phyloP scores from a whole-genome alignment of 1,140 invertebrate genomes.

The Aphelinus atriplicis region DNA sequence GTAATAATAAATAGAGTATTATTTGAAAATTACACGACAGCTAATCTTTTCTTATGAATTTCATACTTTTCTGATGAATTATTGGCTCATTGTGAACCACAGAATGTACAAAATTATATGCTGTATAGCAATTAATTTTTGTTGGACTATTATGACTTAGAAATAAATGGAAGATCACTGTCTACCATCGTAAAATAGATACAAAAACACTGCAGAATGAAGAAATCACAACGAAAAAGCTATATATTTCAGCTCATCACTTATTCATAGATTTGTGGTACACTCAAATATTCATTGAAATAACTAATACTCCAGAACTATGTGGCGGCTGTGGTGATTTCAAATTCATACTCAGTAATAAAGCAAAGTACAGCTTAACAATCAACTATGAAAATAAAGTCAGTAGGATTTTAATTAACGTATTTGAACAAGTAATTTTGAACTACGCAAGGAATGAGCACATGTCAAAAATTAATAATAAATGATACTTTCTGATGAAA shows the following conservation, averaged over 20 bases:
- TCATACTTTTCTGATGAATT: constrained; percentile 12
- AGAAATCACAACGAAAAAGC: constrained; percentile 9
- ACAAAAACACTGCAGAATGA: not conserved
- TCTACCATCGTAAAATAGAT: not conserved
- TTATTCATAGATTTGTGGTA: not conserved
- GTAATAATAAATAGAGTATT: constrained; percentile 40
- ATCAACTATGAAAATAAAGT: no score
- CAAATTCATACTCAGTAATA: not conserved
- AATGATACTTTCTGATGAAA: no score
- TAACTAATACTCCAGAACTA: constrained; percentile 17
- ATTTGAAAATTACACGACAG: constrained; percentile 13
- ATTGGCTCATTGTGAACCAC: constrained; percentile 11
- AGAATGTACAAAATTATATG: constrained; percentile 35
- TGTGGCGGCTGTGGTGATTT: not conserved
- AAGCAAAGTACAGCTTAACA: no score
- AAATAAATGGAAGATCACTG: constrained; percentile 14
- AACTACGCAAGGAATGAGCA: no score
- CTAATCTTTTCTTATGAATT: constrained; percentile 21
- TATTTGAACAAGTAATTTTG: no score
- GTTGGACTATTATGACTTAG: constrained; percentile 29
- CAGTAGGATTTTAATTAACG: no score
- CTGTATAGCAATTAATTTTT: not conserved
- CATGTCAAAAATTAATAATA: no score
- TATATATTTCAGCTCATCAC: not conserved
- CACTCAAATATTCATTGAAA: constrained; percentile 3